Percentiles rank a stretch among this genome's conserved stretches.
Conservation (phyloP, 2,888 invertebrate genomes). For the Mylabris sibirica region DNA sequence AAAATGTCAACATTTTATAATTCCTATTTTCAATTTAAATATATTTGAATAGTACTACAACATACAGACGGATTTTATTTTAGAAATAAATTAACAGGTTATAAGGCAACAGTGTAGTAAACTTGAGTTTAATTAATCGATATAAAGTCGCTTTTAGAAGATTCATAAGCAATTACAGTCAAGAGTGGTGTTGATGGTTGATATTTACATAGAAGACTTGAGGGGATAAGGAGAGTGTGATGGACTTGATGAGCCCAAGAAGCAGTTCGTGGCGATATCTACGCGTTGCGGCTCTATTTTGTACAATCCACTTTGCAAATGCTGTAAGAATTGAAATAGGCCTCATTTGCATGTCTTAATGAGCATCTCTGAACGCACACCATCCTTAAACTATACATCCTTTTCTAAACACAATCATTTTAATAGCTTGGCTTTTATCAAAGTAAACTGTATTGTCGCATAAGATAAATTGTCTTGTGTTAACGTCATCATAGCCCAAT, state of each 20-base stretch:
- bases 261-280: slow-evolving; percentile 32
- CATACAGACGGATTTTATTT: not conserved
- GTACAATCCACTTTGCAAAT: slow-evolving; percentile 58
- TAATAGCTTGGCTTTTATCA: slow-evolving; percentile 55
- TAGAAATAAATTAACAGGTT: not conserved
- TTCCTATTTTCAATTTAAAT: not conserved
- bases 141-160: not conserved
- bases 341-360: slow-evolving; percentile 61
- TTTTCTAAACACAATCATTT: slow-evolving; percentile 46
- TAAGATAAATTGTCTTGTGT: slow-evolving; percentile 44
- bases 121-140: not conserved
- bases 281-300: slow-evolving; percentile 39
- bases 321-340: slow-evolving; percentile 60
- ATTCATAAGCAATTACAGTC: slow-evolving; percentile 7
- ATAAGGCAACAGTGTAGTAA: not conserved
- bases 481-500: slow-evolving; percentile 17
- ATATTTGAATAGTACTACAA: not conserved
- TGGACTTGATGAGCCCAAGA: slow-evolving; percentile 30
- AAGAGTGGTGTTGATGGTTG: slow-evolving; percentile 6
- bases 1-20: not conserved
- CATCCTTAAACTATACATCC: slow-evolving; percentile 45
- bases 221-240: slow-evolving; percentile 19
- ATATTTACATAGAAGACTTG: slow-evolving; percentile 7
- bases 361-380: slow-evolving; percentile 59
- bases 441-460: slow-evolving; percentile 47